These are phyloP conservation scores for Planococcus citri DNA, from an alignment of 1,140 invertebrate genomes.

Conservation along the genomic window DNA sequence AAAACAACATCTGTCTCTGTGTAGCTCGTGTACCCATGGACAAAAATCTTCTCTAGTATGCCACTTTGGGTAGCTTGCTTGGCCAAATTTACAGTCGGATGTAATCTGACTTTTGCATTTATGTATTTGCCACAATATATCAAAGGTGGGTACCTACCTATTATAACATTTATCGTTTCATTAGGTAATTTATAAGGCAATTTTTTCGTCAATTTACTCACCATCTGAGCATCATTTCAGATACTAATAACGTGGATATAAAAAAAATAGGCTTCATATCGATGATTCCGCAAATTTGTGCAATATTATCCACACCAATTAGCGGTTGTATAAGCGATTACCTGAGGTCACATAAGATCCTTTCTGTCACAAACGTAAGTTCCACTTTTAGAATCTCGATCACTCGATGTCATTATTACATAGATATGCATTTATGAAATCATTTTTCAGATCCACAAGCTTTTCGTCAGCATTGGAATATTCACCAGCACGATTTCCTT, in stretches of 20 bases:
- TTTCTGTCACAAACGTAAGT: neutral
- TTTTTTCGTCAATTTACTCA: too few species aligned
- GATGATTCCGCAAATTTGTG: neutral
- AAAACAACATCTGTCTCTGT: neutral
- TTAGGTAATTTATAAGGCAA: too few species aligned
- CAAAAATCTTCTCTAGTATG: conserved; percentile 61
- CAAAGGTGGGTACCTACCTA: neutral
- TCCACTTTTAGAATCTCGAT: neutral
- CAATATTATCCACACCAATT: neutral
- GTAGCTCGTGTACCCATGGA: conserved; percentile 49
- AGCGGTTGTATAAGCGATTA: neutral
- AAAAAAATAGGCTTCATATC: neutral
- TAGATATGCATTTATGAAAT: too few species aligned
- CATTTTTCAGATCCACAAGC: neutral
- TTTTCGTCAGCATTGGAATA: neutral
- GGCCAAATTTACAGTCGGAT: neutral
- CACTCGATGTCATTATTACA: neutral
- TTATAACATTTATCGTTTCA: too few species aligned
- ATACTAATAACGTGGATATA: neutral
- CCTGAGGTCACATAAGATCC: neutral
- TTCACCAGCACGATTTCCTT: neutral
- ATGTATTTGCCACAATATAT: neutral
- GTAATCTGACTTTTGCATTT: neutral
- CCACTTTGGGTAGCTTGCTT: conserved; percentile 62
- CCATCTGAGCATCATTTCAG: neutral